A percentile compares a stretch with the other conserved stretches of the same genome.
These are phyloP conservation scores for Henricia sp. DNA, from an alignment of 53 echinoderm and acorn worm species.

Conservation along the genomic window DNA sequence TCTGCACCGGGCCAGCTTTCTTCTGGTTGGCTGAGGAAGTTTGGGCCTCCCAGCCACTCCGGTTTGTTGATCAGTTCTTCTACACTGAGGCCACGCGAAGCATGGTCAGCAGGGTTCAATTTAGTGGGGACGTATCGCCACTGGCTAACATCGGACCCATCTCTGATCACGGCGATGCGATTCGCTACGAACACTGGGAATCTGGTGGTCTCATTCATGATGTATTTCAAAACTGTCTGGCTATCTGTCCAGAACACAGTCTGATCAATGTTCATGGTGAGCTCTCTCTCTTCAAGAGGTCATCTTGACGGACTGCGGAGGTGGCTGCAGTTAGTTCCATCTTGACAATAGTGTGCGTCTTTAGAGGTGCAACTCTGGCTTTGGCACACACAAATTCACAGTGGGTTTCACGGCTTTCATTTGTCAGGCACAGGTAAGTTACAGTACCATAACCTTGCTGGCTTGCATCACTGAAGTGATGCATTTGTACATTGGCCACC, in stretches of 20 bases:
- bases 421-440: constrained; percentile 43
- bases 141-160: no score
- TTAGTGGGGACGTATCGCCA: constrained; percentile 61
- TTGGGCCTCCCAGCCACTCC: constrained; percentile 50
- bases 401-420: constrained; percentile 7
- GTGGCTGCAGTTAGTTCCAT: constrained; percentile 63
- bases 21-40: constrained; percentile 21
- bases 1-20: constrained; percentile 22
- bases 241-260: constrained; percentile 74
- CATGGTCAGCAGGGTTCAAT: constrained; percentile 65
- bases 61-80: constrained; percentile 14
- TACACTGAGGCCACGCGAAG: constrained; percentile 46
- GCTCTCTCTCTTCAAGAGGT: constrained; percentile 55
- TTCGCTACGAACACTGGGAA: constrained; percentile 68
- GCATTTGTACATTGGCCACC: constrained; percentile 41
- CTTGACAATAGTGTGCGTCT: constrained; percentile 31
- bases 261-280: constrained; percentile 38
- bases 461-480: constrained; percentile 71
- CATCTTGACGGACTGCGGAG: constrained; percentile 44
- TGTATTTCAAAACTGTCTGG: constrained; percentile 67
- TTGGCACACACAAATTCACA: constrained; percentile 56
- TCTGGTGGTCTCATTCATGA: constrained; percentile 49
- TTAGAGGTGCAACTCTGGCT: constrained; percentile 60
- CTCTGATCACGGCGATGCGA: constrained; percentile 55
- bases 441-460: constrained; percentile 67